Base-by-base conservation (phyloP, 1,140 invertebrate species). In the Whitmania pigra region DNA sequence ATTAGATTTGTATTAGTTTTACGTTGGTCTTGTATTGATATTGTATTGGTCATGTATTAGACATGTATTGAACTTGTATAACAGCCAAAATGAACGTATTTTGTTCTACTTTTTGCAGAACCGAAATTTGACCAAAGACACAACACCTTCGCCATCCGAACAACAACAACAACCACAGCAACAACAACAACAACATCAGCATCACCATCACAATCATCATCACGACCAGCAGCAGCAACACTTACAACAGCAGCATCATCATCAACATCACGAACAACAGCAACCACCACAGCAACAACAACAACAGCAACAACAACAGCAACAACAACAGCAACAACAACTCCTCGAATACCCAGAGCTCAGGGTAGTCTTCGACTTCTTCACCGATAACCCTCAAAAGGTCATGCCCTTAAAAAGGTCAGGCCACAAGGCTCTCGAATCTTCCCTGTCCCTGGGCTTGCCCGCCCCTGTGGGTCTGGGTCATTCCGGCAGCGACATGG, bases 381-480 rank as follows among this genome's bases (percentile, higher is more conserved):
- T 72, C 71, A 60, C 71, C 22, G 71, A 72, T 27, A 72, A 72
- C 27, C 71, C 71, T 6, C 71, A 72, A 53, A 72, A 72, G 22
- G 25, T 72, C 4, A 1, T 72, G 53, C 53, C 53, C 18, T 1
- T 25, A n/a, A 63, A 63, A 31, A 31, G 57, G 22, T 31, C 57
- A 13, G 22, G 29, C 11, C 57, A 31, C 22, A 22, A 63, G 11
- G 29, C 57, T 25, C 57, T 31, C 29, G 29, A 22, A 13, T 25
- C 57, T 20, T 31, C 57, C 29, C 13, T 63, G 18, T 31, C 22
- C 9, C 20, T 25, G 29, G 29, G 57, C 57, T 20, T 31, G 9
- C 22, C 22, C 13, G 29, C 22, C 29, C 6, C 22, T 9, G 25
- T 4, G 20, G 31, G 67, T 70, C 25, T 6, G 54, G 22, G 54